Conservation (phyloP, 2,888 invertebrate species). For the Lacanobia wlatinum region DNA sequence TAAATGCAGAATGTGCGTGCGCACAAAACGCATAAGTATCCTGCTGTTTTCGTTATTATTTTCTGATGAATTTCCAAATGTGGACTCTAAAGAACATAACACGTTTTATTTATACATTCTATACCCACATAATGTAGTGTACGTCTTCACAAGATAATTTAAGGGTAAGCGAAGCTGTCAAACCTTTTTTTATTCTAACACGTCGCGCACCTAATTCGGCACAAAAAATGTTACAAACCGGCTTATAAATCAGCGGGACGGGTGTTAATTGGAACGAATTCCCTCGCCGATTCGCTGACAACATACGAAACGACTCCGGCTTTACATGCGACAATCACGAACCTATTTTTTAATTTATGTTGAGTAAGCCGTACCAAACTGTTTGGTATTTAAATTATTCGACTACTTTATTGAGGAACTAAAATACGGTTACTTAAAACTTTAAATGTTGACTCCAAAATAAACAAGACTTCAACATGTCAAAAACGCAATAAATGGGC, state of each 20-base stretch:
- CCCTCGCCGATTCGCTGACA: slow-evolving; percentile 76
- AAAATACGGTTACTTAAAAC: slow-evolving; percentile 1
- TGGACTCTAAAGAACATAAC: slow-evolving; percentile 16
- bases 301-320: slow-evolving; percentile 54
- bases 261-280: slow-evolving; percentile 90
- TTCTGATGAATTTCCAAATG: slow-evolving; percentile 36
- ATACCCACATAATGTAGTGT: slow-evolving; percentile 25
- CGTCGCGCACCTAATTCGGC: slow-evolving; percentile 80
- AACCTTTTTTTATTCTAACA: slow-evolving; percentile 79
- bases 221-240: slow-evolving; percentile 83
- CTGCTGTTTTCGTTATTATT: slow-evolving; percentile 51
- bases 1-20: slow-evolving; percentile 46
- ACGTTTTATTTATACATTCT: slow-evolving; percentile 12
- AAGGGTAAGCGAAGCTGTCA: slow-evolving; percentile 66
- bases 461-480: slow-evolving; percentile 53
- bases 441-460: slow-evolving; percentile 18
- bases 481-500: slow-evolving; percentile 49
- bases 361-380: slow-evolving; percentile 12
- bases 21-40: slow-evolving; percentile 32
- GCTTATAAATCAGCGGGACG: slow-evolving; percentile 84
- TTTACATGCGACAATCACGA: slow-evolving; percentile 43
- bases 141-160: slow-evolving; percentile 55
- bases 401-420: background rate
- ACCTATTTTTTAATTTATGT: slow-evolving; percentile 47
- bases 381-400: background rate